Evolutionary conservation across 2,888 invertebrate genomes (phyloP).

Genomic region (Mycalesis mineus): DNA sequence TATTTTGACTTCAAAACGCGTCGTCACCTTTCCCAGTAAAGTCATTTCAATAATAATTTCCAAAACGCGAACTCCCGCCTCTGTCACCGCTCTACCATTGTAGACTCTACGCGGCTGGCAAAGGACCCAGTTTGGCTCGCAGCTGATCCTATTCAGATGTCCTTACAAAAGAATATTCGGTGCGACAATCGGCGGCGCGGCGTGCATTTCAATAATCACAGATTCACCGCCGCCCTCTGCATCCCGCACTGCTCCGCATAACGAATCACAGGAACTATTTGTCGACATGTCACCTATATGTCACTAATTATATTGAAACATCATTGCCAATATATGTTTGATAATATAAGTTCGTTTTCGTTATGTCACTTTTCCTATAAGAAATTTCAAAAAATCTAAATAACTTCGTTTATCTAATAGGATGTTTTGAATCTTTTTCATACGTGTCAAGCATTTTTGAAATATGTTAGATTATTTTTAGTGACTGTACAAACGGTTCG

Average conservation of each 20-base stretch:
- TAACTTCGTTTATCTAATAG: no score
- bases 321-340: no score
- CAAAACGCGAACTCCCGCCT: background rate
- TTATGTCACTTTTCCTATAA: no score
- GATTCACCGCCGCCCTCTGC: conserved; percentile 11
- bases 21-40: background rate
- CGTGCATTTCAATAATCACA: conserved; percentile 28
- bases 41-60: conserved; percentile 4
- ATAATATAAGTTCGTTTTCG: no score
- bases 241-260: background rate
- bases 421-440: no score
- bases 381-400: no score
- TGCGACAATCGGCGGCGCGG: conserved; percentile 26
- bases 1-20: background rate
- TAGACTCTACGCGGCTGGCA: background rate
- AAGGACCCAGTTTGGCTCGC: background rate
- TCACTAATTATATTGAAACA: no score
- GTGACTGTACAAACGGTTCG: no score
- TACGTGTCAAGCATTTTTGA: no score
- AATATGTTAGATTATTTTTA: no score
- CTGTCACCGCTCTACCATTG: background rate
- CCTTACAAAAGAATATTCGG: conserved; percentile 26
- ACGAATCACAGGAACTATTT: no score
- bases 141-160: conserved; percentile 23
- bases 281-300: no score